A percentile compares a stretch with the other conserved stretches of the same genome.
phyloP scores from a whole-genome alignment of 2,888 invertebrate genomes.

The Heterodera filipjevi region DNA sequence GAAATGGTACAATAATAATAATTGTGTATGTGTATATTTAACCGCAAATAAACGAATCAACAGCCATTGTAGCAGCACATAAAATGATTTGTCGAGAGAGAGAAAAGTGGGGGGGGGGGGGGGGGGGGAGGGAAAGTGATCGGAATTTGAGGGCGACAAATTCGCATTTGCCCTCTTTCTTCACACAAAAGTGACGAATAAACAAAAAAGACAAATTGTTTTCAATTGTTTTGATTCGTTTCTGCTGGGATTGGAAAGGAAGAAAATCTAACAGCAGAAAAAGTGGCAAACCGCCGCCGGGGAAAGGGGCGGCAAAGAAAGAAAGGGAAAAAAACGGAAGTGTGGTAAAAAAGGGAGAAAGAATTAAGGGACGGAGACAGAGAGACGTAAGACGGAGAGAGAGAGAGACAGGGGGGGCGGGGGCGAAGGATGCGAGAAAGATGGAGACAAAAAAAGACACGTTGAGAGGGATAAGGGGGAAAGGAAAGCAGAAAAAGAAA shows the following conservation, averaged over 20 bases:
- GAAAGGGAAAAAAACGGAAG: background rate
- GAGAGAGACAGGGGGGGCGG: background rate
- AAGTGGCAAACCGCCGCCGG: too few species aligned
- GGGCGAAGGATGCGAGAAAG: background rate
- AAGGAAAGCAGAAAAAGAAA: background rate
- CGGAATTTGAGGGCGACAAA: background rate
- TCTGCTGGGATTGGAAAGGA: background rate
- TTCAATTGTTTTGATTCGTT: conserved; percentile 3
- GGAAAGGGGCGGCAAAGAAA: background rate
- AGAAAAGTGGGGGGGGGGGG: too few species aligned
- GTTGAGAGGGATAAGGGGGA: background rate
- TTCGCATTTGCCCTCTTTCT: too few species aligned
- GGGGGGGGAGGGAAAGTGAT: background rate
- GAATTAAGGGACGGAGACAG: background rate
- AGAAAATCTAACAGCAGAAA: background rate
- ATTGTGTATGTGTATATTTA: too few species aligned
- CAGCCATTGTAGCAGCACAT: too few species aligned
- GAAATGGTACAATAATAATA: too few species aligned
- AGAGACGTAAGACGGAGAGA: background rate
- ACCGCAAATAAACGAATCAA: too few species aligned
- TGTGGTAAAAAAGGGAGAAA: background rate
- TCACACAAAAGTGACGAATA: too few species aligned
- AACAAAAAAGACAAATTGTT: background rate
- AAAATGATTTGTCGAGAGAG: too few species aligned
- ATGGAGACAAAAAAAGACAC: too few species aligned